Evolutionary conservation across 2,113 vertebrate genomes (phyloP).

Genomic region (Opisthocomus hoazin): DNA sequence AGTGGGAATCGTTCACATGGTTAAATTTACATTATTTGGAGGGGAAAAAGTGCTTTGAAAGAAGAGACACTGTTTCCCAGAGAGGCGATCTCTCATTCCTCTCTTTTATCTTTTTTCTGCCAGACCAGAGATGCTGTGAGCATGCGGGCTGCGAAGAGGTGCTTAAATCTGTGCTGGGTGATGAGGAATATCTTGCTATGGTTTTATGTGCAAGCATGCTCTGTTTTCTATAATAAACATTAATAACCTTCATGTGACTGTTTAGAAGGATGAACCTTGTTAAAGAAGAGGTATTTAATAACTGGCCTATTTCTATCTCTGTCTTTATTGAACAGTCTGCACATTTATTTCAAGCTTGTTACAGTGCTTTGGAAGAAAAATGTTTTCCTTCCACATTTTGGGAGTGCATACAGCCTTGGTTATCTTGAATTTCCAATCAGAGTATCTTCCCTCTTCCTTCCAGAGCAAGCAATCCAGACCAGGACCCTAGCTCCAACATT

Average conservation of each 20-base stretch:
- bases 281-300: constrained; percentile 59
- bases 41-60: background rate
- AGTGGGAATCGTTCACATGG: background rate
- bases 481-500: background rate
- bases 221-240: constrained; percentile 10
- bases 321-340: constrained; percentile 41
- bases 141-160: background rate
- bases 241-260: constrained; percentile 14
- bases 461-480: background rate
- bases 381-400: background rate
- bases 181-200: background rate
- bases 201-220: background rate
- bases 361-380: constrained; percentile 19
- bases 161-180: background rate
- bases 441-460: background rate
- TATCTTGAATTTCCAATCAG: background rate
- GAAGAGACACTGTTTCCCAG: background rate
- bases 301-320: constrained; percentile 43
- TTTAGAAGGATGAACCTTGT: constrained; percentile 52
- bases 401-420: background rate
- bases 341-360: constrained; percentile 43
- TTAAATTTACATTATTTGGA: constrained; percentile 15
- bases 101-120: constrained; percentile 1
- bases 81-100: background rate
- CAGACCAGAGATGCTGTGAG: background rate